Evolutionary conservation across 2,113 vertebrate genomes (phyloP).

Genomic region (Bombycilla garrulus): DNA sequence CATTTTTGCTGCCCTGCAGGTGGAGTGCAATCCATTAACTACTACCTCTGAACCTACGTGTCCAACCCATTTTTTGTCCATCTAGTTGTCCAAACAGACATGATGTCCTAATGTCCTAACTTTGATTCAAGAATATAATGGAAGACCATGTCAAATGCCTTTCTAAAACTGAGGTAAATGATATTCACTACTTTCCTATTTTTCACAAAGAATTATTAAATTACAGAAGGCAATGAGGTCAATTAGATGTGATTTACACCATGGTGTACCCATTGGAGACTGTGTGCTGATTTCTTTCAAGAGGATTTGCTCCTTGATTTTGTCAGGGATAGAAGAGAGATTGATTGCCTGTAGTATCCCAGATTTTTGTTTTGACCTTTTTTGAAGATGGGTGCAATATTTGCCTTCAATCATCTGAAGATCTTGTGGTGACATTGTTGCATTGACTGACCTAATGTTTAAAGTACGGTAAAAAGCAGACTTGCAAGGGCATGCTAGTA

Average conservation of each 20-base stretch:
- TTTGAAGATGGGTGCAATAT: background rate
- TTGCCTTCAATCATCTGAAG: background rate
- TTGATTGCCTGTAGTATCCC: background rate
- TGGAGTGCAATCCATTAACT: background rate
- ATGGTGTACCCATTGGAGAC: background rate
- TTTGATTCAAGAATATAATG: background rate
- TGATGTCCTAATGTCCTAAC: background rate
- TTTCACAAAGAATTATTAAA: background rate
- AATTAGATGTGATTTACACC: background rate
- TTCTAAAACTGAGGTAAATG: background rate
- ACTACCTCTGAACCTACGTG: background rate
- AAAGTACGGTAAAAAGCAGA: background rate
- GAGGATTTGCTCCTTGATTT: background rate
- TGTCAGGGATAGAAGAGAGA: background rate
- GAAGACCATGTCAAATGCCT: background rate
- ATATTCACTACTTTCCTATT: background rate
- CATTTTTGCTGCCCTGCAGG: background rate
- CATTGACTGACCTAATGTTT: background rate
- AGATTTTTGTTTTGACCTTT: background rate
- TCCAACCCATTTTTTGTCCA: background rate
- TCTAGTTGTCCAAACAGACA: background rate
- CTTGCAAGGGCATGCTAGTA: background rate
- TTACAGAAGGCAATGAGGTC: background rate
- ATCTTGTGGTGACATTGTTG: background rate
- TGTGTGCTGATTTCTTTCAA: background rate